These are phyloP conservation scores for Myiotriccus ornatus DNA, from an alignment of 2,797 vertebrate genomes.

Conservation along the genomic window DNA sequence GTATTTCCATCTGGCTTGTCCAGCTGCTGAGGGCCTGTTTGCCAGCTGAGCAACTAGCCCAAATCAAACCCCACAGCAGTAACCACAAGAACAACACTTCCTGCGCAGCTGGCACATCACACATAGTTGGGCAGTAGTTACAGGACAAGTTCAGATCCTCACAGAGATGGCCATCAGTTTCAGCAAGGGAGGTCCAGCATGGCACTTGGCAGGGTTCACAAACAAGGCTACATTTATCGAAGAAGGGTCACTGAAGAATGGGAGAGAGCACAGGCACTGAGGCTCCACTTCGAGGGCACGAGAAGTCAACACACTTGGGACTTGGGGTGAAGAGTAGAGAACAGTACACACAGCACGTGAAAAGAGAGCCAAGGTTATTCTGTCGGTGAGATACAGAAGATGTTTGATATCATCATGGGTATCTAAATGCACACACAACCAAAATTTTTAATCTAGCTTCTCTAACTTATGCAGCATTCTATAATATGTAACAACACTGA, in stretches of 20 bases:
- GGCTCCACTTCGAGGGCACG: background rate
- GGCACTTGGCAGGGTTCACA: background rate
- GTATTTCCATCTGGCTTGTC: background rate
- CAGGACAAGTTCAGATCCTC: background rate
- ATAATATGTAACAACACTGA: background rate
- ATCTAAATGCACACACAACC: background rate
- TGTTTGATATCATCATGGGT: background rate
- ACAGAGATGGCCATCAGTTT: background rate
- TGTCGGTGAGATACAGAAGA: background rate
- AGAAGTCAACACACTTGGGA: background rate
- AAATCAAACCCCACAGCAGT: background rate
- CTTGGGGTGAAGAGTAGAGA: background rate
- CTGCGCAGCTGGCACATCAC: background rate
- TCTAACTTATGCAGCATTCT: background rate
- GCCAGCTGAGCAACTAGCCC: background rate
- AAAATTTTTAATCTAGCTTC: background rate
- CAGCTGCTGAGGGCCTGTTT: background rate
- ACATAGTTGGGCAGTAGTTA: background rate
- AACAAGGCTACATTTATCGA: background rate
- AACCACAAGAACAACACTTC: background rate
- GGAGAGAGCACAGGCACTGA: background rate
- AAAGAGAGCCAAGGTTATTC: background rate
- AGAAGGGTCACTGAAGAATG: background rate
- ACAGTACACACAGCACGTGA: background rate
- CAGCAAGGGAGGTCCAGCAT: background rate